Conservation (phyloP, 2,113 vertebrate genomes). For the Talpa occidentalis region DNA sequence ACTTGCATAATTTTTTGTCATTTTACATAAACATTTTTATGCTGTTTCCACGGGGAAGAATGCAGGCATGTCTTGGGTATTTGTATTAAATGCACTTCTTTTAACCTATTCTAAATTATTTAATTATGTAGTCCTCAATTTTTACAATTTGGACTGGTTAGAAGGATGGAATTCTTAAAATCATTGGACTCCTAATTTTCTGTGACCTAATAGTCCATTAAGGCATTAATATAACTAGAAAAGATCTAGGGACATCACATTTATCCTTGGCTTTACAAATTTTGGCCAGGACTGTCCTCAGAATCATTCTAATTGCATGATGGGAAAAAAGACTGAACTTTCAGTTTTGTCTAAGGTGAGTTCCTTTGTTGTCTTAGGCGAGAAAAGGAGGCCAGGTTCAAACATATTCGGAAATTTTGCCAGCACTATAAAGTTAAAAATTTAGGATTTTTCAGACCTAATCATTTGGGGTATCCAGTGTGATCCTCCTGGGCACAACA, state of each 20-base stretch:
- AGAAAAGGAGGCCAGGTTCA: background rate
- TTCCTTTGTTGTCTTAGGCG: background rate
- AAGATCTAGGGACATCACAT: background rate
- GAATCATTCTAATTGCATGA: background rate
- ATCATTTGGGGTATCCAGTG: background rate
- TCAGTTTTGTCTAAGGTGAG: background rate
- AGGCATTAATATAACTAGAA: background rate
- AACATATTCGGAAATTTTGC: background rate
- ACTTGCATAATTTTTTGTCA: background rate
- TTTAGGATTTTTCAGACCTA: background rate
- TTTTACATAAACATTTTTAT: background rate
- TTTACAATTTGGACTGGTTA: background rate
- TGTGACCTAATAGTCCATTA: background rate
- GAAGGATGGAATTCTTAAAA: background rate
- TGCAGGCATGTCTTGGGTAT: background rate
- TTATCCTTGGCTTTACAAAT: background rate
- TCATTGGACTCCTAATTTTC: background rate
- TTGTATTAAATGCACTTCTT: background rate
- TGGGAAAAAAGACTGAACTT: background rate
- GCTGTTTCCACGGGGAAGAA: background rate
- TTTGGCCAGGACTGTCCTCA: background rate
- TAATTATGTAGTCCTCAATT: background rate
- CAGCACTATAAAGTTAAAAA: background rate
- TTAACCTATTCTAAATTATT: background rate
- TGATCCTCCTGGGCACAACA: background rate